These are phyloP conservation scores for Venustaconcha ellipsiformis DNA, from an alignment of 1,140 invertebrate species.

Conservation along the genomic window DNA sequence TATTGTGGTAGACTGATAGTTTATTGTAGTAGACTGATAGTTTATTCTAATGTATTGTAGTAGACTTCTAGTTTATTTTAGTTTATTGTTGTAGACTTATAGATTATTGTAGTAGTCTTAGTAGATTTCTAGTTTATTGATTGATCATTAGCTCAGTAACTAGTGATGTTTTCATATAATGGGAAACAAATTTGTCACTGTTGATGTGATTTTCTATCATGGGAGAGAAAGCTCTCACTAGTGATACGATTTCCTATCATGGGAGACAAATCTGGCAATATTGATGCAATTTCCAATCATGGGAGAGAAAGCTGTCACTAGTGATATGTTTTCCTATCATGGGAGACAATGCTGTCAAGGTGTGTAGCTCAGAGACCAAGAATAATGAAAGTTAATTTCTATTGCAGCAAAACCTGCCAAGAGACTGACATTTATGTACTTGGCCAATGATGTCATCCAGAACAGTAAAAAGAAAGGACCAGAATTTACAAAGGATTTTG, in stretches of 20 bases:
- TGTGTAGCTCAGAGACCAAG: neutral
- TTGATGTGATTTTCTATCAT: too few species aligned
- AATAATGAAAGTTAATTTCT: slow-evolving; percentile 14
- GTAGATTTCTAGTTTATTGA: neutral
- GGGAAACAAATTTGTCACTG: too few species aligned
- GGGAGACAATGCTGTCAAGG: neutral
- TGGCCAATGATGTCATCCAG: slow-evolving; percentile 99
- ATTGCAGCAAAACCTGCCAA: slow-evolving; percentile 85
- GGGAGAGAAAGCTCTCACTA: too few species aligned
- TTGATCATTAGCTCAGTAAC: neutral
- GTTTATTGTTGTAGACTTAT: too few species aligned
- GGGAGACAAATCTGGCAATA: too few species aligned
- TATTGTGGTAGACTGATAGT: too few species aligned
- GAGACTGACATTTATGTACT: slow-evolving; percentile 94
- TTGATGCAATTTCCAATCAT: neutral
- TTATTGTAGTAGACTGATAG: too few species aligned
- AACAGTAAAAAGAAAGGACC: slow-evolving; percentile 98
- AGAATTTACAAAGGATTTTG: slow-evolving; percentile 85
- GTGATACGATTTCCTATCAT: too few species aligned
- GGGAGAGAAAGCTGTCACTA: slow-evolving; percentile 1
- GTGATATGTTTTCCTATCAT: neutral
- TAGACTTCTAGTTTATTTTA: too few species aligned
- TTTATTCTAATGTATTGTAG: too few species aligned
- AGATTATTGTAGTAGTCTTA: neutral
- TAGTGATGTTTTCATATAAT: neutral